Percentiles rank a stretch among this genome's conserved stretches.
These are phyloP conservation scores for Camptogramma bilineatum DNA, from an alignment of 2,888 invertebrate genomes.

Conservation along the genomic window DNA sequence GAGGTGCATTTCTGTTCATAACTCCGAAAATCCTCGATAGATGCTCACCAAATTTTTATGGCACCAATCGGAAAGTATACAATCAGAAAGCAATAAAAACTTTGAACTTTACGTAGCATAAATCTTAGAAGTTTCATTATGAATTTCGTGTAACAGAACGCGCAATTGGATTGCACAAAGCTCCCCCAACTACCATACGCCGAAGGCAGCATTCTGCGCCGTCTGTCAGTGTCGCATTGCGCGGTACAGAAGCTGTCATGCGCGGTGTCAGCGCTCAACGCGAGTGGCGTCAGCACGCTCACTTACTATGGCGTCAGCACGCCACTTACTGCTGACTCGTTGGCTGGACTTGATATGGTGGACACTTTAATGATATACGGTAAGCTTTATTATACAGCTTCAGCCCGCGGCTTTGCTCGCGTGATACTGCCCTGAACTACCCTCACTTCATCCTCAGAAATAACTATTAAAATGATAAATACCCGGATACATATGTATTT, in stretches of 20 bases:
- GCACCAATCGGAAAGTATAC: no score
- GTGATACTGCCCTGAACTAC: no score
- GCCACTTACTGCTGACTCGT: neutral
- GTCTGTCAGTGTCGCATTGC: neutral
- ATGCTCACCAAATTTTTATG: no score
- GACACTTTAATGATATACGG: neutral
- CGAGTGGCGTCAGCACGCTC: neutral
- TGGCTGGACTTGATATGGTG: slow-evolving; percentile 3
- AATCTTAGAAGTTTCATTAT: neutral
- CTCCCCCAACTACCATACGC: neutral
- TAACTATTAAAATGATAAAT: no score
- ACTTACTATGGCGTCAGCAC: neutral
- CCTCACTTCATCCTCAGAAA: no score
- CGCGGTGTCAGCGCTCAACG: neutral
- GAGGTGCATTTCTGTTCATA: no score
- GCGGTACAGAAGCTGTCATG: neutral
- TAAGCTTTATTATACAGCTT: neutral
- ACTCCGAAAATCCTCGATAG: no score
- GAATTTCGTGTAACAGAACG: neutral
- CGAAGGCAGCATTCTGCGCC: neutral
- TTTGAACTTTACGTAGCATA: no score
- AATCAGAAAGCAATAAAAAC: no score
- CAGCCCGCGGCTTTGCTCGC: no score
- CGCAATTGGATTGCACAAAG: neutral
- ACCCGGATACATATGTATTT: no score